Base-by-base conservation (phyloP, 2,797 vertebrate genomes). In the Chrysolophus pictus region DNA sequence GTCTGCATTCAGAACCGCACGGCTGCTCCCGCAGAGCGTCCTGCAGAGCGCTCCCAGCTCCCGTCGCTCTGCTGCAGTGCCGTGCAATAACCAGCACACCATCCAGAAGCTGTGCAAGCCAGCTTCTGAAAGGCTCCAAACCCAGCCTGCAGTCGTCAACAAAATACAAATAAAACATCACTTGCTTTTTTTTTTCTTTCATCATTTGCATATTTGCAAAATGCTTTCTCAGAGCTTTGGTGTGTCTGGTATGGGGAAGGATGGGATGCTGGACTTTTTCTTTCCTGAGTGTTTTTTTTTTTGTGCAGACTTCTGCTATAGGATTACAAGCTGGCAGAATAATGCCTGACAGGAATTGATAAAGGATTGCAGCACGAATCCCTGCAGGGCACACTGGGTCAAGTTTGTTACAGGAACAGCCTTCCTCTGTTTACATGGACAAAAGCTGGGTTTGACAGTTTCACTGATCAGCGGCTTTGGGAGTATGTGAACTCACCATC, bases 351-450 rank as follows among this genome's bases (percentile, higher is more conserved):
- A 89, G 77, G 84, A 87, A 88, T 77, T 74, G 84, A 67, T 94
- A 85, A 93, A 93, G 91, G 44, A 83, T 76, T 64, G 76, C 81
- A 88, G 59, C 67, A 35, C 31, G 62, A 84, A 95, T 94, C 91
- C 92, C 85, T 90, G 76, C 72, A 79, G 87, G 75, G 62, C 51
- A 33, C 76, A 53, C n/a, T 84, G 88, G 74, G 87, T 84, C 93
- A 94, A 94, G 83, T 93, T 91, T 90, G 91, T 96, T 86, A 92
- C 70, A 93, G 88, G 87, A 96, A 92, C 71, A 90, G 90, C 91
- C 87, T 84, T 86, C 68, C 86, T 93, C 75, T 96, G 91, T 97
- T 96, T 94, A 90, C 73, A 69, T 64, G 95, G 94, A 92, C 96
- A 92, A 91, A 95, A 92, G 73, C 83, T 46, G 93, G 80, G 85